phyloP scores from a whole-genome alignment of 1,140 invertebrate genomes.

The Dinoponera quadriceps region DNA sequence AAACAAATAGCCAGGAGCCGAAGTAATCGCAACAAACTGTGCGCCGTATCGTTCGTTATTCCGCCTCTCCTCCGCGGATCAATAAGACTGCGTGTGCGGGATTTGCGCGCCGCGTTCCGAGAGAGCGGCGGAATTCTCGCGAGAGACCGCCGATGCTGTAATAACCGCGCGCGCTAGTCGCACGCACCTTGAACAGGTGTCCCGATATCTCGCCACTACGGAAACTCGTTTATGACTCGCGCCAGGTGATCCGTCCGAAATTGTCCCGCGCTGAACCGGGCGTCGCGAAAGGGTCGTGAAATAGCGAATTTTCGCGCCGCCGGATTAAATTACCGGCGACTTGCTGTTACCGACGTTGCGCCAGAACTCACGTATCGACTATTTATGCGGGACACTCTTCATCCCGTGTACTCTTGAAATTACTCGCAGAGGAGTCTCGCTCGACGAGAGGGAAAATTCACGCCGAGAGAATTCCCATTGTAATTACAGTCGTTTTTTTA shows the following conservation, averaged over 20 bases:
- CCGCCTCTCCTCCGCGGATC: constrained; percentile 22
- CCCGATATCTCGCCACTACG: constrained; percentile 23
- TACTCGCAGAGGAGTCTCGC: too few relatives aligned
- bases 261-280: background rate
- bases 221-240: constrained; percentile 14
- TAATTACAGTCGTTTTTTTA: too few relatives aligned
- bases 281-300: background rate
- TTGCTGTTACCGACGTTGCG: too few relatives aligned
- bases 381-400: too few relatives aligned
- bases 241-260: constrained; percentile 15
- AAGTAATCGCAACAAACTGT: constrained; percentile 57
- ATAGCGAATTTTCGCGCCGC: constrained; percentile 27
- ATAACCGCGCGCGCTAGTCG: background rate
- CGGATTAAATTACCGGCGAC: too few relatives aligned
- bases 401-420: too few relatives aligned
- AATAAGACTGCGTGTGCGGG: constrained; percentile 50
- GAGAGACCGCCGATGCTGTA: constrained; percentile 12
- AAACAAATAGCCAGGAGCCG: constrained; percentile 55
- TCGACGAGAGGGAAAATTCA: too few relatives aligned
- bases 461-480: too few relatives aligned
- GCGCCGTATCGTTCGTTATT: constrained; percentile 50
- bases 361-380: too few relatives aligned
- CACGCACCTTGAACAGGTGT: constrained; percentile 23
- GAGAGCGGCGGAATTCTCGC: constrained; percentile 37
- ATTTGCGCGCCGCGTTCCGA: constrained; percentile 15